Percentiles rank a stretch among this genome's conserved stretches.
Evolutionary conservation across 2,113 vertebrate genomes (phyloP).

Genomic region (Pedetes capensis): DNA sequence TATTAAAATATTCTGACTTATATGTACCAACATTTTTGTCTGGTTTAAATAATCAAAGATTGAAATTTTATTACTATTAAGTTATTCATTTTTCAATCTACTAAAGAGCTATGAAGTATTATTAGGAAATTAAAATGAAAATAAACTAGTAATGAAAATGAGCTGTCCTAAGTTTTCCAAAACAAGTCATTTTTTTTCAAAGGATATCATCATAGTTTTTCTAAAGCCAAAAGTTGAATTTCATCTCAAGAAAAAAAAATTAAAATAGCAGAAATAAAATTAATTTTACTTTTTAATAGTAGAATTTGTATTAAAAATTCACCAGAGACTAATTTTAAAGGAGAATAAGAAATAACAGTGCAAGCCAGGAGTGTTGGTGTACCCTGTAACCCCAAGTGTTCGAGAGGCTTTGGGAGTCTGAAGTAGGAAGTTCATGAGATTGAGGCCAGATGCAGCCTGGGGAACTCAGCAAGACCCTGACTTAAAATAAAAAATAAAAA

Average conservation of each 20-base stretch:
- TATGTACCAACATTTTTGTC: constrained; percentile 44
- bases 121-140: constrained; percentile 61
- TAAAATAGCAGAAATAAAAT: not conserved
- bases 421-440: no score
- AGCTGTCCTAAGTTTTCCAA: constrained; percentile 47
- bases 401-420: no score
- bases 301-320: not conserved
- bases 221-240: not conserved
- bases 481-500: no score
- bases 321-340: not conserved
- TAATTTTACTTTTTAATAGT: not conserved
- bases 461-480: no score
- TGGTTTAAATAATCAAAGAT: constrained; percentile 54
- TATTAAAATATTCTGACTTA: constrained; percentile 36
- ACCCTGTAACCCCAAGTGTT: no score
- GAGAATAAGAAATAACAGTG: not conserved
- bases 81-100: constrained; percentile 72
- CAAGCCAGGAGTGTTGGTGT: no score
- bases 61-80: constrained; percentile 62
- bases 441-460: no score
- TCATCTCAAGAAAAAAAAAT: not conserved
- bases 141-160: constrained; percentile 46
- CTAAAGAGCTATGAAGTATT: constrained; percentile 47
- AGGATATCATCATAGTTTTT: not conserved
- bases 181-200: constrained; percentile 48